phyloP scores from a whole-genome alignment of 2,113 vertebrate genomes.

The cattle (Bos taurus) region ARS-UCD2.0 NC_037330.1:22777001-22777500 shows the following conservation, averaged over 20 bases:
- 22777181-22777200: too few species aligned
- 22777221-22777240: too few species aligned
- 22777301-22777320: not conserved
- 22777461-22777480: not conserved
- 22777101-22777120: too few species aligned
- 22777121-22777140: too few species aligned
- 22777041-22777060: not conserved
- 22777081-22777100: too few species aligned
- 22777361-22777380: not conserved
- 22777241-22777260: too few species aligned
- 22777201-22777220: too few species aligned
- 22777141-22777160: too few species aligned
- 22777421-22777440: not conserved
- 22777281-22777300: too few species aligned
- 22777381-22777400: too few species aligned
- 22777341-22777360: not conserved
- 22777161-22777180: too few species aligned
- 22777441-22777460: not conserved
- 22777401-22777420: too few species aligned
- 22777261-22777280: accelerated
- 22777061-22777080: not conserved
- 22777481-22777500: not conserved
- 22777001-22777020: accelerated
- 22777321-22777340: not conserved
- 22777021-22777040: not conserved